Conservation (phyloP, 2,797 vertebrate genomes). For the Melanotaenia nigrans region DNA sequence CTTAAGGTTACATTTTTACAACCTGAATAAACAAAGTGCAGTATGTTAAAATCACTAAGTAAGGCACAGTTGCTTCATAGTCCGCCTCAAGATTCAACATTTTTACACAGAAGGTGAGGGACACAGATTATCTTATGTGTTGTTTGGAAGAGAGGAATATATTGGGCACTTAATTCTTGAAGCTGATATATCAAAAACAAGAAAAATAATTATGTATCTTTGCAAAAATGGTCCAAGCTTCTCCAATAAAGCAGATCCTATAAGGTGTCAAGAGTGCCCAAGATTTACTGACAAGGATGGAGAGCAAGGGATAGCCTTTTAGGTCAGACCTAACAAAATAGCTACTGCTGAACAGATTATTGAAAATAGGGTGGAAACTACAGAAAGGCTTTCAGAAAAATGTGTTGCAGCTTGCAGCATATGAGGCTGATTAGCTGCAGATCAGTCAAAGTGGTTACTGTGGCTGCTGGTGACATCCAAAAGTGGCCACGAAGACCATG, state of each 20-base stretch:
- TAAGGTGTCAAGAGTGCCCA: background rate
- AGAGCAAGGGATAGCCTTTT: background rate
- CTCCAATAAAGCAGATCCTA: background rate
- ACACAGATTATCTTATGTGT: background rate
- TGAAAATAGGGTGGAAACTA: background rate
- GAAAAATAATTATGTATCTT: background rate
- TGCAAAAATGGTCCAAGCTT: background rate
- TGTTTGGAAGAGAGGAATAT: background rate
- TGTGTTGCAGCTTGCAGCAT: background rate
- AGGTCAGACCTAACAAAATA: background rate
- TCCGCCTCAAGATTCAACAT: background rate
- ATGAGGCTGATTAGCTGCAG: background rate
- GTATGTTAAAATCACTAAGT: conserved; percentile 2
- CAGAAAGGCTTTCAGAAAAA: background rate
- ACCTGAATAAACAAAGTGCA: background rate
- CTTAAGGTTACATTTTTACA: conserved; percentile 3
- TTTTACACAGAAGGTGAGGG: background rate
- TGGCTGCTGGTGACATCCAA: background rate
- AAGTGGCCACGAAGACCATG: background rate
- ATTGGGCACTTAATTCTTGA: background rate
- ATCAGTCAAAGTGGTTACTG: background rate
- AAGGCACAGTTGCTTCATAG: background rate
- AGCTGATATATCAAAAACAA: background rate
- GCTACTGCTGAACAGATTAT: background rate
- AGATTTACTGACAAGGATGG: background rate